Base-by-base conservation (phyloP, 2,888 invertebrate species). In the Stenurella melanura region DNA sequence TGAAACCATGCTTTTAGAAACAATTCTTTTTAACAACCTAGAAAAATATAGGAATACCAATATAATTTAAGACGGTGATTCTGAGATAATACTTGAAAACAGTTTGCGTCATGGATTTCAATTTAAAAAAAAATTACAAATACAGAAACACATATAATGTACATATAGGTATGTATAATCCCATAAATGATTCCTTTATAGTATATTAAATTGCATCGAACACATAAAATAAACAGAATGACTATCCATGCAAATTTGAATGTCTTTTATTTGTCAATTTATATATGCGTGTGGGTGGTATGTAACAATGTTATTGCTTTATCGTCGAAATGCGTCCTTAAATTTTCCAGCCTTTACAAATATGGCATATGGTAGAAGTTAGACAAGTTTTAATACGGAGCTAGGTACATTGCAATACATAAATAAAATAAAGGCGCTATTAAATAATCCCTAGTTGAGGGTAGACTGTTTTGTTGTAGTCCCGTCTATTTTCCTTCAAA, bases 271-370 rank as follows among this genome's bases (percentile, higher is more conserved):
- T 64, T 38, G 64, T 64, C 64, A 42, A 64, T 64, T 64, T 50
- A n/a, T 3, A 64, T 64, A 64, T 42, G 64, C 42, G 64, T 42
- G 64, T 64, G 21, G 64, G 64, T 64, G 64, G 61, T 10, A 63
- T 50, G 42, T 21, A 64, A 42, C 42, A 42, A 17, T 38, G 42
- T 38, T 64, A 42, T 64, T 64, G 18, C 42, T 64, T 18, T 38
- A 42, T 64, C 64, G 30, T 30, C 1, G n/a, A 9, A 34, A 63
- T 50, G 64, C 42, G 12, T 3, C 2, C 50, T 15, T 64, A 42
- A 42, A 64, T 64, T 64, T 19, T 64, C 42, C 64, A 42, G 64
- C 12, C 42, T 18, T 64, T 64, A 64, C 38, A 42, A 42, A 64
- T 42, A 64, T 64, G 64, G 64, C 42, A 21, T 64, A 42, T 42